Evolutionary conservation across 1,140 invertebrate genomes (phyloP).

Genomic region (Drosophila mayri): DNA sequence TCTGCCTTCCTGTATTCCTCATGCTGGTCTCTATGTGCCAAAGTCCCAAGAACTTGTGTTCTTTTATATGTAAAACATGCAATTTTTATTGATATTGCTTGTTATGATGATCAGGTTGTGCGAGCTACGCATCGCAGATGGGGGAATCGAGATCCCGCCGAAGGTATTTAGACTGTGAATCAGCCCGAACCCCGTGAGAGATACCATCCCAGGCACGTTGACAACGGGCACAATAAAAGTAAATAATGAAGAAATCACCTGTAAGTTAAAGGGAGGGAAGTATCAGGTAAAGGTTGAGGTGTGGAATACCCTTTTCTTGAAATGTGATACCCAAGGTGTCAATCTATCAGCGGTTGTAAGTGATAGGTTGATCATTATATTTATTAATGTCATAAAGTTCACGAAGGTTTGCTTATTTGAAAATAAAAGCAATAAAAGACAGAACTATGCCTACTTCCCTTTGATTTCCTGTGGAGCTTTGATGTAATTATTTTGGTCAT

Average conservation of each 20-base stretch:
- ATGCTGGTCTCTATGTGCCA: conserved; percentile 12
- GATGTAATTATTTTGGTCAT: not conserved
- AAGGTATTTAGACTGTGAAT: conserved; percentile 33
- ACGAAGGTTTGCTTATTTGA: not conserved
- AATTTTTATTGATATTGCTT: conserved; percentile 77
- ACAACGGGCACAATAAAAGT: conserved; percentile 44
- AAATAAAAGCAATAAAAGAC: not conserved
- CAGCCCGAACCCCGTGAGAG: conserved; percentile 35
- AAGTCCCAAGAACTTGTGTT: conserved; percentile 38
- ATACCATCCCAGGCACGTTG: conserved; percentile 62
- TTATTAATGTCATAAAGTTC: not conserved
- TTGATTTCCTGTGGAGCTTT: not conserved
- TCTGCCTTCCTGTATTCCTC: conserved; percentile 22
- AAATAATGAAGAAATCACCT: conserved; percentile 60
- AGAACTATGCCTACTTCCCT: not conserved
- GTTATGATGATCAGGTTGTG: conserved; percentile 57
- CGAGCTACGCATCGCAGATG: conserved; percentile 59
- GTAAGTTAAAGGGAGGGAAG: conserved; percentile 33
- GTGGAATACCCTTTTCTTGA: conserved; percentile 9
- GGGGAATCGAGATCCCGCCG: conserved; percentile 55
- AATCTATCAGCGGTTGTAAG: conserved; percentile 1
- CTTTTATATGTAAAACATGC: conserved; percentile 74
- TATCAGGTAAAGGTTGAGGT: not conserved
- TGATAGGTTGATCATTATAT: not conserved
- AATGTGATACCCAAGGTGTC: not conserved